Base-by-base conservation (phyloP, 2,113 vertebrate genomes). In the Corynorhinus townsendii region DNA sequence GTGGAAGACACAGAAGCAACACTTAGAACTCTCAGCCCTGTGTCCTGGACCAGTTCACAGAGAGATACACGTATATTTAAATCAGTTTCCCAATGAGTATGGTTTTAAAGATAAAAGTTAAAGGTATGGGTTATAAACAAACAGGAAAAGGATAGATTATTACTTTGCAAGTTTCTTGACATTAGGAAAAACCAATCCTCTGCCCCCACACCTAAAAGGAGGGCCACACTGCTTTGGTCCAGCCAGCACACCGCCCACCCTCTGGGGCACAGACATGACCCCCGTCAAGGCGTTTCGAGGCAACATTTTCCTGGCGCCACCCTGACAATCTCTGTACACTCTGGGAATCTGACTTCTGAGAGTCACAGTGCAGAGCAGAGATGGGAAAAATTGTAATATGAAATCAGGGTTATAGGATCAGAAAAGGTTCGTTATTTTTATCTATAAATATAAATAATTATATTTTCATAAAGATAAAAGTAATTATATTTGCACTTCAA, bases 31-130 rank as follows among this genome's bases (percentile, higher is more conserved):
- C 88, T 82, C 24, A 49, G 52, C 4, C 86, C 47, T 54, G 11
- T 14, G 6, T 88, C 40, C 59, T 73, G 15, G 11, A 38, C 15
- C 49, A 94, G 10, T 82, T 95, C 17, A 76, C 15, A 15, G 49
- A 35, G 93, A 77, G 30, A 84, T 15, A 52, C 3, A 64, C 22
- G 40, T 9, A 75, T 15, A 20, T 86, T 84, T 52, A 77, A 6
- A 62, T 47, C 19, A 68, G 20, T 82, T 94, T 93, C 38, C 71
- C n/a, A 95, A 35, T 59, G 24, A 86, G 19, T 49, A 49, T 45
- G n/a, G 11, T 19, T 95, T 79, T 90, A 93, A 96, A 90, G 49
- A 69, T 38, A 49, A 84, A 96, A 71, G 49, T 33, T 91, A 76
- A 90, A 95, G 9, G 16, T 45, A 45, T 20, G 12, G 22, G 59